These are phyloP conservation scores for Hippoglossus stenolepis DNA, from an alignment of 2,113 vertebrate species.

Conservation along the genomic window DNA sequence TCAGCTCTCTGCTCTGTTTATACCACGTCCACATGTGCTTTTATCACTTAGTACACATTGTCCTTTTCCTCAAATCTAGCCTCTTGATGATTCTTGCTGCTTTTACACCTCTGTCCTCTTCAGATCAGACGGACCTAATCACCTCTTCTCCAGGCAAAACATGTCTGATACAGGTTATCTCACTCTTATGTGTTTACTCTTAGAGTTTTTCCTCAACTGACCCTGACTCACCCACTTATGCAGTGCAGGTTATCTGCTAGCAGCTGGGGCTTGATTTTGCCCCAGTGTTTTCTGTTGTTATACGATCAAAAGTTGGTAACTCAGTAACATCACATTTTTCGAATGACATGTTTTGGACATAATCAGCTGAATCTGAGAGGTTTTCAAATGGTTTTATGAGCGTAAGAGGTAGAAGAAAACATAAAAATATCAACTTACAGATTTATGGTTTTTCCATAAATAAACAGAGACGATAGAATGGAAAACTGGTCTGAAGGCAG, in stretches of 20 bases:
- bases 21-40: conserved; percentile 5
- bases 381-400: not conserved
- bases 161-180: not conserved
- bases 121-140: not conserved
- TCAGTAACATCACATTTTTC: not conserved
- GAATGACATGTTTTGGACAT: too few species aligned
- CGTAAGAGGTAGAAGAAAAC: not conserved
- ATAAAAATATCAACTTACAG: too few species aligned
- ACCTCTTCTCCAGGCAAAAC: not conserved
- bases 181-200: not conserved
- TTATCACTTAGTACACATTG: not conserved
- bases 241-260: conserved; percentile 16
- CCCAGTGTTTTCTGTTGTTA: not conserved
- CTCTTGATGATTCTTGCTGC: not conserved
- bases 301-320: not conserved
- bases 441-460: not conserved
- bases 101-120: not conserved
- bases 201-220: not conserved
- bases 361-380: too few species aligned
- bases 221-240: not conserved
- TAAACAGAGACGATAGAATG: not conserved
- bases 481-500: not conserved
- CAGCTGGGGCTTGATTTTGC: not conserved
- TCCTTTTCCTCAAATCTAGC: not conserved
- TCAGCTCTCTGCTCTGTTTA: conserved; percentile 12